A percentile compares a stretch with the other conserved stretches of the same genome.
phyloP scores from a whole-genome alignment of 2,888 invertebrate genomes.

The Oscheius sp. region DNA sequence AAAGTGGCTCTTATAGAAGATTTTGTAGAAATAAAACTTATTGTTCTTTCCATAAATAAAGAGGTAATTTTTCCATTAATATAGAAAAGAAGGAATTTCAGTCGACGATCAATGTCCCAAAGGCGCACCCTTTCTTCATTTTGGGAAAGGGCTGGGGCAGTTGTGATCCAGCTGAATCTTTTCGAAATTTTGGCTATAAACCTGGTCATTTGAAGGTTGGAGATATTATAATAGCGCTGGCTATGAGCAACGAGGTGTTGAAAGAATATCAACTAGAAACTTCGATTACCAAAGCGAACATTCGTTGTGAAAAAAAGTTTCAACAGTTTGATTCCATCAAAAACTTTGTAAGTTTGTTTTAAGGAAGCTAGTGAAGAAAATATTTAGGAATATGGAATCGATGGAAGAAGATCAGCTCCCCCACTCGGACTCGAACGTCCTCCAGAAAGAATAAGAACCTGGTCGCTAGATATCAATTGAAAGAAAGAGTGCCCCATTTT shows the following conservation, averaged over 20 bases:
- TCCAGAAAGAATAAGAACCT: neutral
- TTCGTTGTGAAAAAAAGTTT: neutral
- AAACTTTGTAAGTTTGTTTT: no score
- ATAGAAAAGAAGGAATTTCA: neutral
- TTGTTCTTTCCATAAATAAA: neutral
- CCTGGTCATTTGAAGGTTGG: conserved; percentile 32
- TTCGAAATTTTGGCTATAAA: conserved; percentile 39
- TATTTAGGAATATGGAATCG: no score
- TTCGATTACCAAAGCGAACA: no score
- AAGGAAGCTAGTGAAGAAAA: no score
- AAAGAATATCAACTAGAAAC: no score
- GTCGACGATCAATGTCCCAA: conserved; percentile 39
- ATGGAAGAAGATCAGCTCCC: conserved; percentile 13
- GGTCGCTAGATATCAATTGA: conserved; percentile 3
- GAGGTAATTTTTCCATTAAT: neutral
- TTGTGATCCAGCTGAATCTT: conserved; percentile 31
- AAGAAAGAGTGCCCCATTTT: neutral
- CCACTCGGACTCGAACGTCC: neutral
- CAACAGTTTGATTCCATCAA: no score
- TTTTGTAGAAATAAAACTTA: neutral
- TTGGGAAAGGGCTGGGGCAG: conserved; percentile 51
- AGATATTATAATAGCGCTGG: neutral
- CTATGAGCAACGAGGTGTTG: neutral
- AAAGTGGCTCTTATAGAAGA: neutral
- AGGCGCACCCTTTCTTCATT: conserved; percentile 46